phyloP scores from a whole-genome alignment of 2,888 invertebrate species.

The Callosobruchus maculatus region DNA sequence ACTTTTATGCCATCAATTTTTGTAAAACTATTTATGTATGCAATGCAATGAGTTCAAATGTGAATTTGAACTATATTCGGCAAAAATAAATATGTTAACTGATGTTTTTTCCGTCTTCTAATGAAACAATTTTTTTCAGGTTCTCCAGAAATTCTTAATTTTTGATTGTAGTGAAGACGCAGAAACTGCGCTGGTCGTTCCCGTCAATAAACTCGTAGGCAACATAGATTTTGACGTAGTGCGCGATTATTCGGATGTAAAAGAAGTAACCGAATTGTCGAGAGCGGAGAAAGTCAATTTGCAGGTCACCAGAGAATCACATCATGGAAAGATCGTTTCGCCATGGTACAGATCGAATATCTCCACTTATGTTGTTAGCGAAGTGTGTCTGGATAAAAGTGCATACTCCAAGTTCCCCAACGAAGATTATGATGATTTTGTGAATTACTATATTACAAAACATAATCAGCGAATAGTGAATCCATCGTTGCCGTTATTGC shows the following conservation, averaged over 20 bases:
- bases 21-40: too few species aligned
- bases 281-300: constrained; percentile 52
- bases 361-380: constrained; percentile 62
- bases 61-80: too few species aligned
- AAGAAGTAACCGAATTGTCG: constrained; percentile 49
- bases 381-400: constrained; percentile 62
- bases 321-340: constrained; percentile 71
- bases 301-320: constrained; percentile 58
- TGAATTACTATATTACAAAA: constrained; percentile 71
- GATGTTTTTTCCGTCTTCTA: too few species aligned
- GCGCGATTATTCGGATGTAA: constrained; percentile 43
- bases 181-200: constrained; percentile 49
- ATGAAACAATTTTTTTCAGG: constrained; percentile 7
- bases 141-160: constrained; percentile 58
- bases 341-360: constrained; percentile 68
- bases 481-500: constrained; percentile 70
- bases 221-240: constrained; percentile 63
- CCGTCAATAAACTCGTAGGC: constrained; percentile 38
- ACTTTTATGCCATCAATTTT: too few species aligned
- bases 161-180: constrained; percentile 56
- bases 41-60: too few species aligned
- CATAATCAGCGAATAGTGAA: constrained; percentile 66
- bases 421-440: constrained; percentile 59
- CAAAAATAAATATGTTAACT: too few species aligned
- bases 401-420: constrained; percentile 67